These are phyloP conservation scores for Fabriciana adippe DNA, from an alignment of 2,888 invertebrate genomes.

Conservation along the genomic window DNA sequence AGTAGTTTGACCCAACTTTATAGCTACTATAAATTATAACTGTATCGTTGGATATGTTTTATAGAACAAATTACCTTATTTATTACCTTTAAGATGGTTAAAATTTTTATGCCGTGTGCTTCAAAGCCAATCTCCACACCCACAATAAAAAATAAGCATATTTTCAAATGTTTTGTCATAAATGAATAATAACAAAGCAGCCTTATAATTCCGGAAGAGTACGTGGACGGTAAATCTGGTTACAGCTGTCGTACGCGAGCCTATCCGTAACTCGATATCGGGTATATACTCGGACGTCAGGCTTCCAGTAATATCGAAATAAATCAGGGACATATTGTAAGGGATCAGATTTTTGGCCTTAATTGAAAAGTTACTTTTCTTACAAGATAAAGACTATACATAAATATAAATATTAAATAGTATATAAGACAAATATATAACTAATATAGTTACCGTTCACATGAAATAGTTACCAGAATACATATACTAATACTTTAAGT, in stretches of 20 bases:
- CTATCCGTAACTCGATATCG: conserved; percentile 50
- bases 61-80: conserved; percentile 17
- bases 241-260: conserved; percentile 46
- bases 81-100: neutral
- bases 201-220: conserved; percentile 54
- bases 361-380: conserved; percentile 4
- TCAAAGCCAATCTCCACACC: neutral
- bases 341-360: conserved; percentile 13
- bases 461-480: too few relatives aligned
- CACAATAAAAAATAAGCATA: neutral
- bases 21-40: conserved; percentile 36
- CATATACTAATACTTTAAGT: too few relatives aligned
- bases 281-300: conserved; percentile 20
- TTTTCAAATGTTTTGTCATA: neutral
- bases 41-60: conserved; percentile 41
- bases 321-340: conserved; percentile 20
- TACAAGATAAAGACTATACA: neutral
- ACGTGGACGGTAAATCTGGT: conserved; percentile 52
- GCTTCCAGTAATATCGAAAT: conserved; percentile 35
- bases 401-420: neutral
- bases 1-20: conserved; percentile 43
- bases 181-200: conserved; percentile 31
- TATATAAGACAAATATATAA: neutral
- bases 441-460: too few relatives aligned
- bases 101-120: too few relatives aligned